Base-by-base conservation (phyloP, 2,113 vertebrate species). In the Amblyopsis rosae region DNA sequence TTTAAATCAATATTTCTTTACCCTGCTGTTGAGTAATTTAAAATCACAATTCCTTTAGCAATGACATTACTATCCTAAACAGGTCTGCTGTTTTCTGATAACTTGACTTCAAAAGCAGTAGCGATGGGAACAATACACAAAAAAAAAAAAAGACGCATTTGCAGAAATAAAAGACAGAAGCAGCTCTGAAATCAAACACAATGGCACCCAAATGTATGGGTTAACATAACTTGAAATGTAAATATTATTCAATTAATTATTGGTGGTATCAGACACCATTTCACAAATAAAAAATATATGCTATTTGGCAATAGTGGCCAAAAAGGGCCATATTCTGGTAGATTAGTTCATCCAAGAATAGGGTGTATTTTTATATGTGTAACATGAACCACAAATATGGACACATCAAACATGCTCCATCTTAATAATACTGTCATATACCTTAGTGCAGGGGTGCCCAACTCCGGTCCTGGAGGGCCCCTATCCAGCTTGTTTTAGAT, bases 401-500 rank as follows among this genome's bases (percentile, higher is more conserved):
- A 61, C 54, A 48, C 71, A 47, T 12, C 35, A n/a, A 15, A 16
- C 54, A 17, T 41, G 35, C 35, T 13, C 32, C 19, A 59, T 13
- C 9, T 59, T 78, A 67, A 11, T 80, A 87, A 88, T 84, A 88
- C 86, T 83, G 87, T 79, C 54, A 66, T 60, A 66, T 69, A 68
- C 13, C 16, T 51, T 46, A 59, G 63, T 59, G 13, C 12, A 65
- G 70, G n/a, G n/a, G n/a, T n/a, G n/a, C n/a, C n/a, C n/a, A n/a
- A n/a, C n/a, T n/a, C n/a, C n/a, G n/a, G n/a, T n/a, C n/a, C n/a
- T n/a, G n/a, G n/a, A n/a, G n/a, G n/a, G n/a, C n/a, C n/a, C n/a
- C n/a, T n/a, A n/a, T n/a, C n/a, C n/a, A n/a, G n/a, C n/a, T n/a
- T n/a, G n/a, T n/a, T n/a, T n/a, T n/a, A n/a, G n/a, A n/a, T n/a